Base-by-base conservation (phyloP, 53 echinoderm and acorn worm species). In the Hippasteria phrygiana region DNA sequence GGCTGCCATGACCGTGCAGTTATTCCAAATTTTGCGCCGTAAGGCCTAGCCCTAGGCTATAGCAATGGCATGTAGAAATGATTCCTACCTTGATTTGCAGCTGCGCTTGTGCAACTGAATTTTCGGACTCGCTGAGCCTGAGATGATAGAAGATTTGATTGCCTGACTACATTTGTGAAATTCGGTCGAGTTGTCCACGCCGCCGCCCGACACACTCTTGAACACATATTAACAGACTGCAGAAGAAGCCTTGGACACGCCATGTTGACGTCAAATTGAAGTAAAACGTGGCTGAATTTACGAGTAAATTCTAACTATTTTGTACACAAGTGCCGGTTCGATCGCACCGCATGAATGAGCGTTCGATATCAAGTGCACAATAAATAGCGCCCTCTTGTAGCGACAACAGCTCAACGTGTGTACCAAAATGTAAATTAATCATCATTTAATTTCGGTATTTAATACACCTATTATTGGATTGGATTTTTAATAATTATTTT, bases 141-240 rank as follows among this genome's bases (percentile, higher is more conserved):
- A 59, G 7, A n/a, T 24, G 59, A 26, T 26, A 33, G 34, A 29
- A 46, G 29, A 29, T 47, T n/a, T n/a, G n/a, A 43, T 76, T 51
- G 31, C 51, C 76, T 47, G 29, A 33, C 62, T 50, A 62, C 16
- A 59, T 79, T 62, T 26, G 62, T 28, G 39, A 81, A 81, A 64
- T 43, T 16, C 13, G 70, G 70, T 22, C 62, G 79, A 46, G 39
- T 24, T 18, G 37, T 38, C 71, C 69, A 71, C 26, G 50, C 84
- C 17, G 51, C 36, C 24, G 36, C 22, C 36, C 71, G 34, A 50
- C 84, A 84, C 22, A 84, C 84, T 51, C 84, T 70, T 27, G 84
- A 84, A 84, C 84, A 84, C 84, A 84, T 11, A 47, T 45, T 70
- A 6, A 69, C 69, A 34, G 84, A 84, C 51, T 84, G 69, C 13